Percentiles rank a stretch among this genome's conserved stretches.
phyloP scores from a whole-genome alignment of 2,888 invertebrate species.

The Agrotis ipsilon region DNA sequence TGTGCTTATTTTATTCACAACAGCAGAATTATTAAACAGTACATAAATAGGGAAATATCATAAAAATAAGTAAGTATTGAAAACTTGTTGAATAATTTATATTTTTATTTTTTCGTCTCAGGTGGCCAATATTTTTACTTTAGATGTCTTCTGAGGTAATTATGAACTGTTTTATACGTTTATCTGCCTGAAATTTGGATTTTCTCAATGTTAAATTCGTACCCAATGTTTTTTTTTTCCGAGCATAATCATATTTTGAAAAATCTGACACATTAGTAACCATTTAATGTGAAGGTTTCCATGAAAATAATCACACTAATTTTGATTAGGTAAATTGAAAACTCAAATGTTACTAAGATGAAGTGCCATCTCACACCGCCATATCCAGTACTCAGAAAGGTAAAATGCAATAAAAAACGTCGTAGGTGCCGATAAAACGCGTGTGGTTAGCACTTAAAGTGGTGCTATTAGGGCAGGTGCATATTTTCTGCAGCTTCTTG shows the following conservation, averaged over 20 bases:
- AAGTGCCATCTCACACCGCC: conserved; percentile 26
- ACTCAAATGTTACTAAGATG: conserved; percentile 13
- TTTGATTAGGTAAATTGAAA: conserved; percentile 17
- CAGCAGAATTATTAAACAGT: background rate
- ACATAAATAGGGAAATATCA: too few relatives aligned
- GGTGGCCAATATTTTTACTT: conserved; percentile 6
- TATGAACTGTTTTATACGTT: background rate
- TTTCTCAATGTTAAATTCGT: too few relatives aligned
- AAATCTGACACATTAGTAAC: too few relatives aligned
- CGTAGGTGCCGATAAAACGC: conserved; percentile 54
- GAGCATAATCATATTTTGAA: too few relatives aligned
- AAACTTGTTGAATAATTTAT: too few relatives aligned
- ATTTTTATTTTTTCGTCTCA: background rate
- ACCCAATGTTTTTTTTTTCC: too few relatives aligned
- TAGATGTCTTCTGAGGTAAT: background rate
- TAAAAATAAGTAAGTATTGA: too few relatives aligned
- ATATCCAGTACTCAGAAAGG: conserved; percentile 34
- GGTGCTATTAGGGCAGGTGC: conserved; percentile 54
- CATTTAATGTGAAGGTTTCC: background rate
- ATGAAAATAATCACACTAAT: conserved; percentile 2
- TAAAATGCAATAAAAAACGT: conserved; percentile 52
- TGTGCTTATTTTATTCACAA: conserved; percentile 11
- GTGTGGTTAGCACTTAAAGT: conserved; percentile 57
- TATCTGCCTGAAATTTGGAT: too few relatives aligned
- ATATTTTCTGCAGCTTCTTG: conserved; percentile 61